Percentiles rank a stretch among this genome's conserved stretches.
Evolutionary conservation across 2,113 vertebrate genomes (phyloP).

Genomic region (Neodontobutis hainanensis): DNA sequence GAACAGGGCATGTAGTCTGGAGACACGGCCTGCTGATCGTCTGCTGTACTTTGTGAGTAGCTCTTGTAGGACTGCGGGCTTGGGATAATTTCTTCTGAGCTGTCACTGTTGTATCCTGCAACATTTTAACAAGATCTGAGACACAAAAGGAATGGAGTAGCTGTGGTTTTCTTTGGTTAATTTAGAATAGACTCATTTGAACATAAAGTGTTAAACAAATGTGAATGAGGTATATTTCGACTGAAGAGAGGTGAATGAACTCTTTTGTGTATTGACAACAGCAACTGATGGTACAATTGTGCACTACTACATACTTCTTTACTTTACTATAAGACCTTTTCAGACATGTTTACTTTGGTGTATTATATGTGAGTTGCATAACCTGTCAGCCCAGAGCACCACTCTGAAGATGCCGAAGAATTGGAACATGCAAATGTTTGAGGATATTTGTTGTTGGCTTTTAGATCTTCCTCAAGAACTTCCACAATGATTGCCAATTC

Average conservation of each 20-base stretch:
- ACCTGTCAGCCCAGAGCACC: slow-evolving; percentile 33
- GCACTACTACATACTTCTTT: no score
- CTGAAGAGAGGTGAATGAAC: no score
- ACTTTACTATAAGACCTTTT: no score
- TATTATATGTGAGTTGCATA: slow-evolving; percentile 4
- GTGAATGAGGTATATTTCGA: no score
- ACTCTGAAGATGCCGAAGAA: slow-evolving; percentile 12
- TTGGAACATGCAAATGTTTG: not conserved
- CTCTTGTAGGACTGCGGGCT: slow-evolving; percentile 41
- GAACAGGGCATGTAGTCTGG: slow-evolving; percentile 12
- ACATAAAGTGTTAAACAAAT: no score
- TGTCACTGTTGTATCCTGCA: slow-evolving; percentile 44
- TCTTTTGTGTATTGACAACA: no score
- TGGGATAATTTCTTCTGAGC: slow-evolving; percentile 58
- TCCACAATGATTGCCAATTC: slow-evolving; percentile 86
- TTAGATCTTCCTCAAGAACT: slow-evolving; percentile 86
- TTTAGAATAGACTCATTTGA: no score
- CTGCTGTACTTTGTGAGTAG: slow-evolving; percentile 26
- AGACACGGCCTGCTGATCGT: slow-evolving; percentile 35
- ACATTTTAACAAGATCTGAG: not conserved
- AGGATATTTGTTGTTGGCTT: slow-evolving; percentile 39
- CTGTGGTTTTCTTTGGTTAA: no score
- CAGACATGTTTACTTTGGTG: not conserved
- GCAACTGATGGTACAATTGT: no score
- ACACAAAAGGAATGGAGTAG: not conserved